Conservation (phyloP, 2,888 invertebrate genomes). For the Clivina fossor region DNA sequence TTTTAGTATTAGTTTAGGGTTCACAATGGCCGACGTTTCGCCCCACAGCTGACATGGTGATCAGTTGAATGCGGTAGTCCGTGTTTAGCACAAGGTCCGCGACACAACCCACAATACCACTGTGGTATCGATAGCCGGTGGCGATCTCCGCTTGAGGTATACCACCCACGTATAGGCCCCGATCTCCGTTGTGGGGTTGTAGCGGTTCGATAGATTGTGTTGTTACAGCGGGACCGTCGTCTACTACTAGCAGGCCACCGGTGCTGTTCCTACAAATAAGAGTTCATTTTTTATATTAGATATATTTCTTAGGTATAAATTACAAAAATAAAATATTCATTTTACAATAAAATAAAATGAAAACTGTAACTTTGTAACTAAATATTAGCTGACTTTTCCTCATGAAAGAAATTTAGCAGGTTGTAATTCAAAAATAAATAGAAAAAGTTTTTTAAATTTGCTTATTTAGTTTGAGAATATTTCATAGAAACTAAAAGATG, state of each 20-base stretch:
- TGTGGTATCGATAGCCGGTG: constrained; percentile 55
- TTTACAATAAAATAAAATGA: too few species aligned
- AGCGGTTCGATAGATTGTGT: constrained; percentile 83
- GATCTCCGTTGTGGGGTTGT: constrained; percentile 83
- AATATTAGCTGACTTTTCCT: too few species aligned
- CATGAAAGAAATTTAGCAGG: too few species aligned
- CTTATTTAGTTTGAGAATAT: too few species aligned
- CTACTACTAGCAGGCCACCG: constrained; percentile 85
- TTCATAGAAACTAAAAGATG: too few species aligned
- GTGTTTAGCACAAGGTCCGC: constrained; percentile 63
- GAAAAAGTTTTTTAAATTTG: too few species aligned
- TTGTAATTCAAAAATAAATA: too few species aligned
- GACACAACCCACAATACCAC: constrained; percentile 64
- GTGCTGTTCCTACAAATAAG: constrained; percentile 70
- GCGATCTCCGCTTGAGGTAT: constrained; percentile 49
- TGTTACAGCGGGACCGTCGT: constrained; percentile 78
- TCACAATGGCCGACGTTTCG: constrained; percentile 53
- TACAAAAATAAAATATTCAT: too few species aligned
- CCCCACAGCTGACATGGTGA: constrained; percentile 57
- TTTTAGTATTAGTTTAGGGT: constrained; percentile 37
- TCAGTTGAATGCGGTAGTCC: constrained; percentile 58
- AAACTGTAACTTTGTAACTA: too few species aligned
- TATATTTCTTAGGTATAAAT: too few species aligned
- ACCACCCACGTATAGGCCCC: constrained; percentile 82
- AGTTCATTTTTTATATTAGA: constrained; percentile 5